Evolutionary conservation across 2,113 vertebrate species (phyloP).

Genomic region (Butorides virescens): DNA sequence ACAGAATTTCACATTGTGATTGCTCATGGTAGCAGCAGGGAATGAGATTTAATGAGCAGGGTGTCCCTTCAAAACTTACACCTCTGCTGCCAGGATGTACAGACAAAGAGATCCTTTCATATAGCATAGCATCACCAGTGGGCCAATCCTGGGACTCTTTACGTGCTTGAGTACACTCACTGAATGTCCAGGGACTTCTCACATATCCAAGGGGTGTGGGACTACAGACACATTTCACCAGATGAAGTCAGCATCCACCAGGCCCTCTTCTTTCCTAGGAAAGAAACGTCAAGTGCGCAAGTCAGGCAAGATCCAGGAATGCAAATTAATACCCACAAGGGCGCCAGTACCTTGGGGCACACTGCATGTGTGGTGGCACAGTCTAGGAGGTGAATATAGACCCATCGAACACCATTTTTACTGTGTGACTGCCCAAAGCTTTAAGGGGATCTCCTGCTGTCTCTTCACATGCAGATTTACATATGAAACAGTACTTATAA

Average conservation of each 20-base stretch:
- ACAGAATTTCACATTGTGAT: background rate
- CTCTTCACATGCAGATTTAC: background rate
- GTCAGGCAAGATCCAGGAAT: background rate
- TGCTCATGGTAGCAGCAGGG: background rate
- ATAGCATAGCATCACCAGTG: background rate
- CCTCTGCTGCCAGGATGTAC: background rate
- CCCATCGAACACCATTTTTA: accelerated
- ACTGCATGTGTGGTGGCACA: background rate
- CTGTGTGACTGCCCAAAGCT: background rate
- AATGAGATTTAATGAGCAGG: background rate
- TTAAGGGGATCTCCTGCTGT: background rate
- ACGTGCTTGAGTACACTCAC: background rate
- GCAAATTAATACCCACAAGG: background rate
- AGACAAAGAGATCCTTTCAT: background rate
- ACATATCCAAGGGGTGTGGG: background rate
- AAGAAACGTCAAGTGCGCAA: background rate
- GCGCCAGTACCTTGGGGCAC: background rate
- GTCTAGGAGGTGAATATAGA: background rate
- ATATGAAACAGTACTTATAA: background rate
- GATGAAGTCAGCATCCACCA: background rate
- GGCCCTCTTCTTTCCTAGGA: background rate
- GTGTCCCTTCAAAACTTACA: background rate
- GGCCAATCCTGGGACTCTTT: background rate
- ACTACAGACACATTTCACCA: background rate
- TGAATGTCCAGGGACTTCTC: background rate